Percentiles rank a stretch among this genome's conserved stretches.
Conservation (phyloP, 2,113 vertebrate genomes). For the Rostratula benghalensis region DNA sequence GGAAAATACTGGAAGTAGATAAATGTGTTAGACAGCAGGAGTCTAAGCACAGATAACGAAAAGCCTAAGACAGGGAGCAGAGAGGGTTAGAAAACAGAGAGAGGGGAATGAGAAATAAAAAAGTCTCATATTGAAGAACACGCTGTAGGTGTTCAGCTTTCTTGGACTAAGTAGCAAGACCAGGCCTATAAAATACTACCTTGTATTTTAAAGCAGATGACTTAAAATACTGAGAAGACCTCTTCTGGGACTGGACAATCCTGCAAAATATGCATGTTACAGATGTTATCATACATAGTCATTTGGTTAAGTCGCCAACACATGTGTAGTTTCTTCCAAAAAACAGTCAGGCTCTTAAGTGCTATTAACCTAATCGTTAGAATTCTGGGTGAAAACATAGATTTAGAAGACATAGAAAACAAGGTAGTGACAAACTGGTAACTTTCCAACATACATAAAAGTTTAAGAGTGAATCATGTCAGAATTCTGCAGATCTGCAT, state of each 20-base stretch:
- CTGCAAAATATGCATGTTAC: neutral
- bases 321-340: neutral
- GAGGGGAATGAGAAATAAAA: neutral
- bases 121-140: neutral
- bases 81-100: neutral
- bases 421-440: neutral
- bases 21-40: neutral
- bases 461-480: neutral
- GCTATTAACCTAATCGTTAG: neutral
- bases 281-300: too few relatives aligned
- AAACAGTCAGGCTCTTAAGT: neutral
- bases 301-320: neutral
- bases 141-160: neutral
- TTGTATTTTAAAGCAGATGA: neutral
- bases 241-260: neutral
- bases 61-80: neutral
- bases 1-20: constrained; percentile 8
- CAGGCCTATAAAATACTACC: neutral
- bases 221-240: neutral
- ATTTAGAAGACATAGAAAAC: neutral
- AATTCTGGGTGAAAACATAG: neutral
- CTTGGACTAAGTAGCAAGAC: neutral
- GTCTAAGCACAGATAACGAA: neutral
- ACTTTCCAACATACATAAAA: neutral
- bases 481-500: neutral